Evolutionary conservation across 2,113 vertebrate genomes (phyloP).

Genomic region (Cyphomyrus plagiostoma): DNA sequence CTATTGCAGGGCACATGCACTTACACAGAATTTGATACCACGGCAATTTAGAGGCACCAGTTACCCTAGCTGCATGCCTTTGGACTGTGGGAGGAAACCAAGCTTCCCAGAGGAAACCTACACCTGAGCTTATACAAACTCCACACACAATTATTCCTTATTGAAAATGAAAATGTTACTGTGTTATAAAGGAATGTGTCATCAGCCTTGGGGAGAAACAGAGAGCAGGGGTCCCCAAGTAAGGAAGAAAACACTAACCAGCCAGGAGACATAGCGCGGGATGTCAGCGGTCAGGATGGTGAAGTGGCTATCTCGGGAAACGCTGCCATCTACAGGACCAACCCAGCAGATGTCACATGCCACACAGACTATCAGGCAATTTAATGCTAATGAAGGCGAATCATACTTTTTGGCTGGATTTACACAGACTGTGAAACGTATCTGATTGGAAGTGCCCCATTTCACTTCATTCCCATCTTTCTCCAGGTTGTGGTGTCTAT

Average conservation of each 20-base stretch:
- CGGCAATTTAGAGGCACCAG: background rate
- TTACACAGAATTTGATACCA: background rate
- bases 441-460: background rate
- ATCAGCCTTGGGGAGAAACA: background rate
- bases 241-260: slow-evolving; percentile 60
- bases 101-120: background rate
- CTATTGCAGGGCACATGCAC: background rate
- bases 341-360: background rate
- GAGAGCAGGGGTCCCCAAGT: background rate
- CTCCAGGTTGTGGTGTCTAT: background rate
- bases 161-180: background rate
- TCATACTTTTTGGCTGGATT: background rate
- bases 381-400: background rate
- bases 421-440: background rate
- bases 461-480: background rate
- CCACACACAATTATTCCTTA: background rate
- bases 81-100: background rate
- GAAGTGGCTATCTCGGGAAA: slow-evolving; percentile 74
- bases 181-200: background rate
- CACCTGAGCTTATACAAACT: background rate
- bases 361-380: background rate
- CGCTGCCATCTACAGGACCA: slow-evolving; percentile 77
- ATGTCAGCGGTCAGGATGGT: slow-evolving; percentile 74
- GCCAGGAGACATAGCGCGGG: slow-evolving; percentile 80
- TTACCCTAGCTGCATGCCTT: background rate